Evolutionary conservation across 2,113 vertebrate genomes (phyloP).

Genomic region (Leptocoma aspasia): DNA sequence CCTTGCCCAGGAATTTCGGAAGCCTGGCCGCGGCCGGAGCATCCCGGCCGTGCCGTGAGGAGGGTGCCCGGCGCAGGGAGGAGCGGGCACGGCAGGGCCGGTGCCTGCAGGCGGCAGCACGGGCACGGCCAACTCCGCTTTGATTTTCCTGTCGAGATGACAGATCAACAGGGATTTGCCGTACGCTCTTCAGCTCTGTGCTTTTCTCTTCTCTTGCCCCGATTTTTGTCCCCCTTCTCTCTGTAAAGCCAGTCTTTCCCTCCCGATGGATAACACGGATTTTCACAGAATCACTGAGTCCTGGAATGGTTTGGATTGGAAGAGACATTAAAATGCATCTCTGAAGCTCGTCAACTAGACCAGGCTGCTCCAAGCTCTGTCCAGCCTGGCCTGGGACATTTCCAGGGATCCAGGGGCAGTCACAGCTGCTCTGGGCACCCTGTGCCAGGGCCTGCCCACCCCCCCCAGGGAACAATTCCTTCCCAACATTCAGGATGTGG

Average conservation of each 20-base stretch:
- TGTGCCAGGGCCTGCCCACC: not conserved
- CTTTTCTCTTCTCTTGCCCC: not conserved
- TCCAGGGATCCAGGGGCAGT: not conserved
- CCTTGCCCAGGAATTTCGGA: accelerated
- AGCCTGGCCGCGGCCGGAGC: too few species aligned
- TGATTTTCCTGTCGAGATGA: accelerated
- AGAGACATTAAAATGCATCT: not conserved
- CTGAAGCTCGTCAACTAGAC: too few species aligned
- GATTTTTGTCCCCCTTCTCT: not conserved
- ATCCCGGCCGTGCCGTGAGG: too few species aligned
- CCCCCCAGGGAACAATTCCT: not conserved
- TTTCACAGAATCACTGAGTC: not conserved
- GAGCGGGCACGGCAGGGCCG: not conserved
- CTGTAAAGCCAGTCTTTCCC: not conserved
- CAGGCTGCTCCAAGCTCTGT: not conserved
- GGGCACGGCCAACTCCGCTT: not conserved
- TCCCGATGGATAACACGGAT: not conserved
- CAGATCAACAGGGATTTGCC: not conserved
- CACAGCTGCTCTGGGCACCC: not conserved
- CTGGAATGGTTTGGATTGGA: not conserved
- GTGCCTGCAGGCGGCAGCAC: slow-evolving; percentile 51
- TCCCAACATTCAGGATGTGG: not conserved
- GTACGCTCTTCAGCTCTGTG: accelerated
- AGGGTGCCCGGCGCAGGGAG: too few species aligned
- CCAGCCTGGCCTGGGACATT: not conserved